Evolutionary conservation across 2,888 invertebrate genomes (phyloP), one percentile per base, ranked within the genome.

Genomic region (Pediacus dermestoides): DNA sequence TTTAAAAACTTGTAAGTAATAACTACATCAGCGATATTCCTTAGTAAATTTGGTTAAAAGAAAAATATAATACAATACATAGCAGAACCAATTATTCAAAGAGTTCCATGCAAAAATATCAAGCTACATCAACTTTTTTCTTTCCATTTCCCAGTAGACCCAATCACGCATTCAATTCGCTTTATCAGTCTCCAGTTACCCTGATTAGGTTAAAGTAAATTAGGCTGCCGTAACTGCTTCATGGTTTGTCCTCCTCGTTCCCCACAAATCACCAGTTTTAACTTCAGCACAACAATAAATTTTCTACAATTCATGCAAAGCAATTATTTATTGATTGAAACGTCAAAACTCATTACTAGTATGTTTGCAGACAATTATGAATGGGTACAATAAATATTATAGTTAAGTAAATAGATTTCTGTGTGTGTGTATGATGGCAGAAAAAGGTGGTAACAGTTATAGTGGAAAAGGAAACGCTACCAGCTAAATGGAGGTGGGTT

Each of bases 401-500:
- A 39, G 30, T 30, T 11, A n/a, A 30, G 39, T 44, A 51, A 52
- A 36, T 35, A 39, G 33, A n/a, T n/a, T n/a, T n/a, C n/a, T n/a
- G n/a, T n/a, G n/a, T n/a, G n/a, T n/a, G n/a, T n/a, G n/a, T 34
- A 28, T 4, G 7, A 4, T 7, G 42, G 42, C 48, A 35, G 48
- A 39, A 52, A 52, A 53, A 52, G 53, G 52, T 50, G 53, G 21
- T 6, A n/a, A n/a, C n/a, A n/a, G 21, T 18, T 18, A 7, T 18
- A n/a, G 21, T n/a, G 6, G 21, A n/a, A 18, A 28, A 13, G 14
- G 28, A 28, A 28, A 14, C 14, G 12, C 36, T 25, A 21, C 31
- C 26, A 42, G 37, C 37, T 35, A 50, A 50, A 49, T 44, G 50
- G 46, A 45, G 46, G 46, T 42, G 49, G 42, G 46, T n/a, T 68